Evolutionary conservation across 37 sponge, comb jelly and placozoan genomes (phyloP), one percentile per base, ranked within the genome.

Genomic region (Bolinopsis microptera): DNA sequence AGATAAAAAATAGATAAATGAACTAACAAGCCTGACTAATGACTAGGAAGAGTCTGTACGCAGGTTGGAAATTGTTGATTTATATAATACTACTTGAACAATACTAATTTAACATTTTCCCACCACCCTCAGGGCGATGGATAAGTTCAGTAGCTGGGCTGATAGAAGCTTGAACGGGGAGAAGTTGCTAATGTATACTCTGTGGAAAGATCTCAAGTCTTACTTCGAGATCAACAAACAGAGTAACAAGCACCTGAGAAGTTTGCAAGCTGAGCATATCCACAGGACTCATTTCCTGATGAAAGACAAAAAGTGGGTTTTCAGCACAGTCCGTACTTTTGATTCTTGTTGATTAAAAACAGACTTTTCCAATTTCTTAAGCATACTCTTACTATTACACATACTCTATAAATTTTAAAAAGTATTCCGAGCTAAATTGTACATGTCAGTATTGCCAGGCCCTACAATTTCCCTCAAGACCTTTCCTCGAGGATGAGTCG

Each of bases 141-240:
- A 86, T 1, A 86, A 86, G 90, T 86, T 86, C 61, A 27, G 90
- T 41, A 86, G 39, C 90, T 86, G 90, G 90, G 90, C 90, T 9
- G 36, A 22, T 1, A 39, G 61, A 2, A 41, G 18, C 26, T 48
- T 86, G 35, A 86, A 35, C 25, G 90, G 90, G 8, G 90, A 86
- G 90, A 86, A 86, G 26, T n/a, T 86, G 61, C 36, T 39, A 24
- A 35, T 41, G 23, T 86, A 86, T 34, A 30, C 26, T 3, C 28
- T 86, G 90, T 86, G 90, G 90, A 86, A 41, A 39, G 90, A 86
- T 86, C 48, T 86, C 18, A 86, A 24, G 30, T 86, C 90, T 25
- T 86, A 41, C 90, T 86, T 86, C 24, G 90, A 86, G 90, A 86
- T 86, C 26, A 86, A 86, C 61, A 86, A 86, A 40, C 90, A 86